Conservation (phyloP, 2,888 invertebrate genomes). For the Athetis lepigone region DNA sequence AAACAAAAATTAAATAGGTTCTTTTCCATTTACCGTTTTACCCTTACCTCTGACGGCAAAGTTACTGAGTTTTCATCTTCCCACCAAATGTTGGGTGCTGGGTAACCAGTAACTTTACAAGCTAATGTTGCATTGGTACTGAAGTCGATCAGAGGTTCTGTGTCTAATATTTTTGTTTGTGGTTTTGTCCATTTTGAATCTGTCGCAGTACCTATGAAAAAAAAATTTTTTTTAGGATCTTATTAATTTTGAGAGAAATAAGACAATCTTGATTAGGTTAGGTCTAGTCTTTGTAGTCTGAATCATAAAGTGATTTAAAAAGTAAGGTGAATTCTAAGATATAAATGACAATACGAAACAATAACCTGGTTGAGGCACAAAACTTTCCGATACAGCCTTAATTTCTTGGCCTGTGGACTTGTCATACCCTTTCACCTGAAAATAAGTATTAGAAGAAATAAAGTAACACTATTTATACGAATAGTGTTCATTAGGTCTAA, state of each 20-base stretch:
- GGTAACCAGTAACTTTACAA: slow-evolving; percentile 77
- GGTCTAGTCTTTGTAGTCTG: background rate
- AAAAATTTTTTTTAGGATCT: background rate
- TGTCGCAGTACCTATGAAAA: slow-evolving; percentile 51
- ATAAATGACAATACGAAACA: background rate
- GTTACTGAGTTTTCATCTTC: slow-evolving; percentile 62
- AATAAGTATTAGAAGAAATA: slow-evolving; percentile 3
- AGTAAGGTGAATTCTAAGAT: background rate
- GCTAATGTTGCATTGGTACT: slow-evolving; percentile 69
- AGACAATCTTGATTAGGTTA: no score
- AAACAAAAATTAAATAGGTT: no score
- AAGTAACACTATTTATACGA: no score
- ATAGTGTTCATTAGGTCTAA: no score
- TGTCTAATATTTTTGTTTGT: slow-evolving; percentile 68
- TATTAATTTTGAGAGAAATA: background rate
- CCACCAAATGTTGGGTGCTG: slow-evolving; percentile 78
- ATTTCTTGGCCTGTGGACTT: slow-evolving; percentile 57
- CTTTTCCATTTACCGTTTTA: no score
- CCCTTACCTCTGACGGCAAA: slow-evolving; percentile 60
- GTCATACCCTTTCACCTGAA: slow-evolving; percentile 72
- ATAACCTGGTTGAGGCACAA: slow-evolving; percentile 70
- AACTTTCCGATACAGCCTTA: slow-evolving; percentile 59
- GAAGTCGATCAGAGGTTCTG: slow-evolving; percentile 67
- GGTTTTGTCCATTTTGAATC: slow-evolving; percentile 62
- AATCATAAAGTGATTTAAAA: background rate